Evolutionary conservation across 2,797 vertebrate genomes (phyloP), one percentile per base, ranked within the genome.

Genomic region (Natrix natrix): DNA sequence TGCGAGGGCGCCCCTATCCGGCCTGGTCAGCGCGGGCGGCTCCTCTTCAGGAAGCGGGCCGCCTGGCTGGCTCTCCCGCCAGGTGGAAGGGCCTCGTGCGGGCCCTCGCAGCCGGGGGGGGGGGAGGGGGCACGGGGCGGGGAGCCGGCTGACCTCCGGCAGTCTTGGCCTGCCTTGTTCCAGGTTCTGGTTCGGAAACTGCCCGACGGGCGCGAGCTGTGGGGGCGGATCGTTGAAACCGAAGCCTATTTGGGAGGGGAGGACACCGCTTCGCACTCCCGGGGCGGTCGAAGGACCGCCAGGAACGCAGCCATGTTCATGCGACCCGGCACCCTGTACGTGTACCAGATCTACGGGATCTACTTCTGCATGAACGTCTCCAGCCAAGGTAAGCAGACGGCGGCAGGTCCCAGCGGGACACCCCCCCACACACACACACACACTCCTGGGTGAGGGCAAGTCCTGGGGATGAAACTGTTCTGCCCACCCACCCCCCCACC

Each of bases 291-390:
- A 96, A 98, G 98, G 94, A 99, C 99, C 0, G 94, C 98, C 16
- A 98, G 99, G 26, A 99, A 99, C 52, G 95, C 97, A 0, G 98
- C 99, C 3, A 99, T 99, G 99, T 99, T 99, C 97, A 99, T 99
- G 99, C 98, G 97, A 91, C 99, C 99, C 0, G 99, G 99, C 74
- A 99, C 99, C 8, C 97, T 99, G 88, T 99, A 99, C 0, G 99
- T 99, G 22, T 99, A 99, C 94, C 94, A 98, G 90, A 99, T 99
- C 97, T 99, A 99, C 0, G 99, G 99, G 87, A 98, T 99, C 95
- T 98, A 99, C 97, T 99, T 98, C 96, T 99, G 99, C 91, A 97
- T 99, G 97, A 99, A 99, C 0, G 96, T 99, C 93, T 99, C 99
- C 90, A 99, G 99, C 96, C 98, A 97, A 97, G 99, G 99, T 99